Base-by-base conservation (phyloP, 2,888 invertebrate genomes). In the Vandiemenella viatica region DNA sequence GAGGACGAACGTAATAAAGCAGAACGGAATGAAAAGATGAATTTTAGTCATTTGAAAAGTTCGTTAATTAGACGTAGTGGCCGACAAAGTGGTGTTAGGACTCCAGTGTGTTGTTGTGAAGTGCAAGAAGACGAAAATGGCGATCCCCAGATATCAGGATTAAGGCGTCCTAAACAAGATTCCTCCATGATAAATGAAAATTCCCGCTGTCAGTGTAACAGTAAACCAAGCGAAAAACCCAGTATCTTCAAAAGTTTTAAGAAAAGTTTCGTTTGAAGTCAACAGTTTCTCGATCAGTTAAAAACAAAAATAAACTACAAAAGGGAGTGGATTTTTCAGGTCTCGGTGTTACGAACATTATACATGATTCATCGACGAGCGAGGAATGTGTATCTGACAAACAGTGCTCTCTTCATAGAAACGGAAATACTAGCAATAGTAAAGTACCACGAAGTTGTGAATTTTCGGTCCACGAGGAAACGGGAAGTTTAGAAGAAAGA, bases 241-340 rank as follows among this genome's bases (percentile, higher is more conserved):
- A 48, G 55, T 5, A 50, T 55, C 44, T 50, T 55, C 26, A 55
- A 53, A 48, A 49, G 44, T 37, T 32, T 55, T 20, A 55, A 53
- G 44, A 51, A 53, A 38, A 48, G 45, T 50, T 55, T 43, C 53
- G 53, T 26, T 42, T 50, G 17, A 52, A 46, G 23, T 41, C 49
- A 23, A 52, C 45, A 43, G 26, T 46, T 19, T 19, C 8, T 22
- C 19, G 49, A 26, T 49, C 53, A 17, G 40, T 50, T 10, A 50
- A 50, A 19, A 53, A 49, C 37, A 52, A 55, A 45, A 50, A n/a
- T n/a, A n/a, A n/a, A n/a, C n/a, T n/a, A n/a, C n/a, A n/a, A n/a
- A n/a, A n/a, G n/a, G n/a, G n/a, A n/a, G n/a, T n/a, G 10, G 55
- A 55, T 26, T 40, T 51, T 13, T 43, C 51, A 1, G 42, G 37